phyloP scores from a whole-genome alignment of 1,140 invertebrate species.

The Temnothorax curvispinosus region DNA sequence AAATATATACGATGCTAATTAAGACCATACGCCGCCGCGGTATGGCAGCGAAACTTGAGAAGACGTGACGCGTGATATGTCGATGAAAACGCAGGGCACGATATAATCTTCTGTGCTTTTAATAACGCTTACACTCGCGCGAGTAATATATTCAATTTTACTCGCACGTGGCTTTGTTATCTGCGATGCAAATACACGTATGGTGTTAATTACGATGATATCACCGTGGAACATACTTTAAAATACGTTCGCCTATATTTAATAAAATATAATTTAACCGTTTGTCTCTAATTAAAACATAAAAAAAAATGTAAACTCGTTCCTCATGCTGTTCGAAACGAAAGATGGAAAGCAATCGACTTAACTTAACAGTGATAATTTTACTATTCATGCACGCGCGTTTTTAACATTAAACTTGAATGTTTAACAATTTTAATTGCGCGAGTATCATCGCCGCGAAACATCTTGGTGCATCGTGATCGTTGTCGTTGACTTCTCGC shows the following conservation, averaged over 20 bases:
- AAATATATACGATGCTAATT: constrained; percentile 50
- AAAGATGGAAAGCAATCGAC: not conserved
- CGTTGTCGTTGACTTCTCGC: constrained; percentile 25
- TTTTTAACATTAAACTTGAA: constrained; percentile 2
- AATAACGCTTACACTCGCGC: constrained; percentile 41
- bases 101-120: constrained; percentile 58
- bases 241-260: not conserved
- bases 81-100: constrained; percentile 51
- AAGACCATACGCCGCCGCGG: constrained; percentile 38
- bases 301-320: not conserved
- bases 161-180: constrained; percentile 51
- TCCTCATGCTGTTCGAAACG: no score
- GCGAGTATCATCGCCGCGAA: constrained; percentile 1
- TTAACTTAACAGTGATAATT: constrained; percentile 39
- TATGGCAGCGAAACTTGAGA: constrained; percentile 40
- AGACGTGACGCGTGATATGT: constrained; percentile 53
- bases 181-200: constrained; percentile 32
- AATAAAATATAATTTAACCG: constrained; percentile 14
- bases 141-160: constrained; percentile 58
- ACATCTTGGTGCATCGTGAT: not conserved
- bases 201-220: constrained; percentile 44
- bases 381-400: constrained; percentile 1
- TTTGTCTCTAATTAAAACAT: not conserved
- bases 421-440: constrained; percentile 33
- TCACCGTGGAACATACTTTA: not conserved